phyloP scores from a whole-genome alignment of 2,113 vertebrate genomes.

The Phylloscopus trochilus region DNA sequence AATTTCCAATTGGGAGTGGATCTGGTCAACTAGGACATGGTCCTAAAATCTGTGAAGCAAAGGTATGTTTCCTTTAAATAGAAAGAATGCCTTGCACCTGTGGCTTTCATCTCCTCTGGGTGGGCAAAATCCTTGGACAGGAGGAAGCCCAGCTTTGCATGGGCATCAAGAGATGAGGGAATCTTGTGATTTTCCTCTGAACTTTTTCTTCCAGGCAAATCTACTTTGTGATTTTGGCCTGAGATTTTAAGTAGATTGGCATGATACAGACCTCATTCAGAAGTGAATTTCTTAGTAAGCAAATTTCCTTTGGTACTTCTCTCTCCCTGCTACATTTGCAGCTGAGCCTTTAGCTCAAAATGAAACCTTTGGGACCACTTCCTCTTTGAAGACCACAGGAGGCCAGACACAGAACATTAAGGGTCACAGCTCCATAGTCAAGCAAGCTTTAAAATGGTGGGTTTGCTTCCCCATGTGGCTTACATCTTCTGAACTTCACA shows the following conservation, averaged over 20 bases:
- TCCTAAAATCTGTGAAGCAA: not conserved
- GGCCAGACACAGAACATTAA: not conserved
- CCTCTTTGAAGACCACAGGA: not conserved
- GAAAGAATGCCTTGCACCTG: accelerated
- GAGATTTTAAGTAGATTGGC: not conserved
- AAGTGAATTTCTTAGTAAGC: not conserved
- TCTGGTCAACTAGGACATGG: not conserved
- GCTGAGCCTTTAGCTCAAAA: not conserved
- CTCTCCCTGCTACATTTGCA: not conserved
- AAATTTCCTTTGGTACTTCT: not conserved
- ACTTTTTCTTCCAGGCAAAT: not conserved
- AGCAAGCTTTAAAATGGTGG: not conserved
- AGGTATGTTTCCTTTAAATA: not conserved
- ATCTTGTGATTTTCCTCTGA: not conserved
- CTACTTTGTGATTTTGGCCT: not conserved
- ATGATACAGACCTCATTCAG: not conserved
- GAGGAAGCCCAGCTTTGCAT: not conserved
- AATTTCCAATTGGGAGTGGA: not conserved
- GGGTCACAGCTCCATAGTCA: not conserved
- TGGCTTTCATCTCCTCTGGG: not conserved
- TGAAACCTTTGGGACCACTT: not conserved
- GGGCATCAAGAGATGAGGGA: not conserved
- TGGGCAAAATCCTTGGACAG: not conserved
- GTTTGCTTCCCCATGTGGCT: not conserved
- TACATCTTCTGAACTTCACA: not conserved